Evolutionary conservation across 2,888 invertebrate species (phyloP).

Genomic region (Volucella inanis): DNA sequence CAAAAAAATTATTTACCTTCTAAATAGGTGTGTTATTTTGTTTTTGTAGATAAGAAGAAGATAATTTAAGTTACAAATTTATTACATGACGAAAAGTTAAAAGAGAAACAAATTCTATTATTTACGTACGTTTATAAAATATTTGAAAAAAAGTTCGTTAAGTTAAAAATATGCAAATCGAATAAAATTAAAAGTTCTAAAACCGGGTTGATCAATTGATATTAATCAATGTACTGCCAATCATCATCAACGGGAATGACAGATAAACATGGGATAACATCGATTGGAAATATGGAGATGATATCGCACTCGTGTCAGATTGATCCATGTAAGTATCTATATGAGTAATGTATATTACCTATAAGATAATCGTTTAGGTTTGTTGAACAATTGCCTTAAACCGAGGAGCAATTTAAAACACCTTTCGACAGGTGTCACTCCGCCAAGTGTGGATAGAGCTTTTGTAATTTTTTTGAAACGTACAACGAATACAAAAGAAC

Average conservation of each 20-base stretch:
- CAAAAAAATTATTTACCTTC: slow-evolving; percentile 25
- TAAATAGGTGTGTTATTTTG: slow-evolving; percentile 20
- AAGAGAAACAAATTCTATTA: neutral
- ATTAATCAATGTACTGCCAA: slow-evolving; percentile 43
- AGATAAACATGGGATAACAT: slow-evolving; percentile 50
- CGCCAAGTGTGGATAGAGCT: neutral
- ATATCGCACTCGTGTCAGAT: slow-evolving; percentile 43
- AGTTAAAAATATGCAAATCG: slow-evolving; percentile 38
- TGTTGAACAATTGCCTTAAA: no score
- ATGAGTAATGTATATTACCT: neutral
- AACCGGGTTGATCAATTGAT: slow-evolving; percentile 45
- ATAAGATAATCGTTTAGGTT: no score
- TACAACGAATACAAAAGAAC: no score
- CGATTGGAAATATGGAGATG: slow-evolving; percentile 32
- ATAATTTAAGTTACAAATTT: neutral
- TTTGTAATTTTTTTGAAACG: neutral
- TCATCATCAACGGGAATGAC: slow-evolving; percentile 49
- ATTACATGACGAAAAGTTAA: neutral
- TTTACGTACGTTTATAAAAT: neutral
- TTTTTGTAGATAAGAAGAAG: slow-evolving; percentile 18
- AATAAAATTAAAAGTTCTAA: slow-evolving; percentile 28
- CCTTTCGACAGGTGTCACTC: slow-evolving; percentile 18
- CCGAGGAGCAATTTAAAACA: neutral
- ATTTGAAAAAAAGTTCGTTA: slow-evolving; percentile 1
- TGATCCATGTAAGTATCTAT: slow-evolving; percentile 60